A percentile compares a stretch with the other conserved stretches of the same genome.
Evolutionary conservation across 2,797 vertebrate genomes (phyloP).

Genomic region (Uromys caudimaculatus): DNA sequence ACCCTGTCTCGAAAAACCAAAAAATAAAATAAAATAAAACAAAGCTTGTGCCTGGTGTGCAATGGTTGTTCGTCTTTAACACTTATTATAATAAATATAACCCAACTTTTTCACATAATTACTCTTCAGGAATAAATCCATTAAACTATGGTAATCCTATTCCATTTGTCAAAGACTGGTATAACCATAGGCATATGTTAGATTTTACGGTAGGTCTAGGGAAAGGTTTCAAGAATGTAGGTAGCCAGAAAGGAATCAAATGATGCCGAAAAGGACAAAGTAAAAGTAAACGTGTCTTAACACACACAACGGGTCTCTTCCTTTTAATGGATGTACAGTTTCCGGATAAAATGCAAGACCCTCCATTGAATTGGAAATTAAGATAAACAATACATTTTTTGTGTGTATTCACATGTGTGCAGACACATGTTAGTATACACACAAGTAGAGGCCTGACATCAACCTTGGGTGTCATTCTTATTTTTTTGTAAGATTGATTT

Average conservation of each 20-base stretch:
- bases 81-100: slow-evolving; percentile 22
- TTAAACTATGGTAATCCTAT: background rate
- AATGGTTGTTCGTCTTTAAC: background rate
- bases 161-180: slow-evolving; percentile 11
- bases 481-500: background rate
- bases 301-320: background rate
- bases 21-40: no score
- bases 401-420: background rate
- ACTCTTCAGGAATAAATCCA: background rate
- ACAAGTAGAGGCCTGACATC: background rate
- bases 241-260: slow-evolving; percentile 31
- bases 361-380: slow-evolving; percentile 38
- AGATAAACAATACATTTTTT: background rate
- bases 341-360: slow-evolving; percentile 6
- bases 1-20: no score
- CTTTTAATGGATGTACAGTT: background rate
- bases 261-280: background rate
- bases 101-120: background rate
- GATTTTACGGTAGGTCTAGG: background rate
- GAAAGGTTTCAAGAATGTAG: slow-evolving; percentile 35
- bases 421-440: no score
- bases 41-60: background rate
- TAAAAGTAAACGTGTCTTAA: slow-evolving; percentile 15
- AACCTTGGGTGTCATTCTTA: background rate
- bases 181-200: background rate